Base-by-base conservation (phyloP, 2,888 invertebrate species). In the Bhutanitis thaidina region DNA sequence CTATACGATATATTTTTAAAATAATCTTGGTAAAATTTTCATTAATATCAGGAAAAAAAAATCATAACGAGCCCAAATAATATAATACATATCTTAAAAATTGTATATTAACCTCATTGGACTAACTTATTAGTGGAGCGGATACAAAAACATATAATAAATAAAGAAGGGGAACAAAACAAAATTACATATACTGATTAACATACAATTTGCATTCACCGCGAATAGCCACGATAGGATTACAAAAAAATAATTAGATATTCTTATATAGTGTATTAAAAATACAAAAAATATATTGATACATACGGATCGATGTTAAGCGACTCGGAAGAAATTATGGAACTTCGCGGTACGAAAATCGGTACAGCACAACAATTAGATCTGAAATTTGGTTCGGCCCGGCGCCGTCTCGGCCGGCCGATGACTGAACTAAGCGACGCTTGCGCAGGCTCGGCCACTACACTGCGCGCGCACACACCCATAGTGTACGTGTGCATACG, bases 401-500 rank as follows among this genome's bases (percentile, higher is more conserved):
- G 64, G 70, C 62, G 58, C 60, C 72, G 71, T 68, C 69, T 66
- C 67, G 63, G 71, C 74, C 76, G 80, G 75, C 69, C 74, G 80
- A 76, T 77, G 80, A 85, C 84, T 85, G 84, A 61, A 40, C 35
- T 30, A 30, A 30, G 43, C 27, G 43, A 37, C 49, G 43, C 49
- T 16, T 13, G 43, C 49, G 49, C 49, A 34, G 29, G 61, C 65
- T 64, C 38, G 35, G 39, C 34, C 32, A 37, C 36, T 43, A 34
- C 25, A 25, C 34, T 20, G 25, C 38, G 7, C 8, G 12, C 38
- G 10, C 25, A 20, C 0, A 15, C 38, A 38, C 38, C 10, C 32
- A n/a, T 32, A 13, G 20, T 43, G 9, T 34, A 30, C 20, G 20
- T 43, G 9, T 34, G 16, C 20, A 35, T 20, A 27, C 20, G 5